These are phyloP conservation scores for Hemithea aestivaria DNA, from an alignment of 2,888 invertebrate genomes.

Conservation along the genomic window DNA sequence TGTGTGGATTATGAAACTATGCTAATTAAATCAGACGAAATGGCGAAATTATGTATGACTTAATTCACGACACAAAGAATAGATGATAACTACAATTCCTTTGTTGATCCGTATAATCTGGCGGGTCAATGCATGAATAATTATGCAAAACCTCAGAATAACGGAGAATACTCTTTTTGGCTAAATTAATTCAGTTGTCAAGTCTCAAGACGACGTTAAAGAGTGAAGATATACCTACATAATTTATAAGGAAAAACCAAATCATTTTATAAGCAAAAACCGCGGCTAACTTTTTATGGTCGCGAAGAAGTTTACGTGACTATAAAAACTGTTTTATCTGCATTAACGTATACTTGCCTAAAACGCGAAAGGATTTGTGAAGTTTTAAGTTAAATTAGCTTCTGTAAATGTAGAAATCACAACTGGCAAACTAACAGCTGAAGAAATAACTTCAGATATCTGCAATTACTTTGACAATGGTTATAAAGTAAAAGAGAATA, in stretches of 20 bases:
- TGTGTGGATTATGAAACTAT: too few species aligned
- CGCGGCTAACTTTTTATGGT: constrained; percentile 3
- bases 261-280: constrained; percentile 5
- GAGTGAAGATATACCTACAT: constrained; percentile 1
- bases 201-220: constrained; percentile 1
- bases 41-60: too few species aligned
- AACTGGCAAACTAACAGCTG: too few species aligned
- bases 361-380: constrained; percentile 8
- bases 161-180: constrained; percentile 2
- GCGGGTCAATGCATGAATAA: constrained; percentile 21
- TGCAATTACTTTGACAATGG: constrained; percentile 11
- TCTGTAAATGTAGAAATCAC: neutral
- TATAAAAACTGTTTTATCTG: constrained; percentile 4
- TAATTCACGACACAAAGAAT: too few species aligned
- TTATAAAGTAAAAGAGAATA: constrained; percentile 15
- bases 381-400: neutral
- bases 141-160: constrained; percentile 11
- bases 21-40: too few species aligned
- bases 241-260: constrained; percentile 2
- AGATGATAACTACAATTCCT: neutral
- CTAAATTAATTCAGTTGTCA: constrained; percentile 11
- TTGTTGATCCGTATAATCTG: constrained; percentile 2
- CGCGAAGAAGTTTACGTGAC: constrained; percentile 8
- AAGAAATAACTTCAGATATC: neutral
- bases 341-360: constrained; percentile 1